A percentile compares a stretch with the other conserved stretches of the same genome.
phyloP scores from a whole-genome alignment of 2,888 invertebrate species.

The Calliphora vomitoria region DNA sequence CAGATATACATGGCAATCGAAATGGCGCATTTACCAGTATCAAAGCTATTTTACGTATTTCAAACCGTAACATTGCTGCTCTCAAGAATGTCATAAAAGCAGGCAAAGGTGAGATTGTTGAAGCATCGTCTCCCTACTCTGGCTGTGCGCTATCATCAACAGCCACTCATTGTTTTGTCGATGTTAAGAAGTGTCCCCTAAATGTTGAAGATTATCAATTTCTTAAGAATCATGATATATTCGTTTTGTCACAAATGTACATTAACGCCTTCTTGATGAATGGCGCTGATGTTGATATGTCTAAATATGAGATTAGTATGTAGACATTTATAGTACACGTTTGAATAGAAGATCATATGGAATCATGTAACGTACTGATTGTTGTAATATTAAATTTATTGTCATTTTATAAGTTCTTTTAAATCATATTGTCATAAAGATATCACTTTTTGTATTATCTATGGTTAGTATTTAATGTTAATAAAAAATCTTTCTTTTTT shows the following conservation, averaged over 20 bases:
- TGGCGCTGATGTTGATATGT: slow-evolving; percentile 80
- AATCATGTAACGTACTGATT: slow-evolving; percentile 41
- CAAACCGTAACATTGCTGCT: slow-evolving; percentile 86
- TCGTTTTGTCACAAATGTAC: slow-evolving; percentile 82
- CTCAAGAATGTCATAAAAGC: slow-evolving; percentile 90
- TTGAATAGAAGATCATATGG: not conserved
- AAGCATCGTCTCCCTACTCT: slow-evolving; percentile 82
- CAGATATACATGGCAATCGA: slow-evolving; percentile 79
- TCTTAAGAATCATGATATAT: slow-evolving; percentile 78
- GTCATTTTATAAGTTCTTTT: slow-evolving; percentile 27
- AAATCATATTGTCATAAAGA: slow-evolving; percentile 20
- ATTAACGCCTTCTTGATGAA: slow-evolving; percentile 83
- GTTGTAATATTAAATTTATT: slow-evolving; percentile 46
- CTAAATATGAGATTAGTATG: slow-evolving; percentile 77
- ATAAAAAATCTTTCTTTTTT: slow-evolving; percentile 26
- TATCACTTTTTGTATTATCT: slow-evolving; percentile 16
- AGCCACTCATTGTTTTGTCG: slow-evolving; percentile 83
- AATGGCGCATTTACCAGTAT: slow-evolving; percentile 86
- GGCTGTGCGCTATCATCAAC: slow-evolving; percentile 69
- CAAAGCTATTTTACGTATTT: slow-evolving; percentile 87
- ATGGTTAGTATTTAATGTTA: slow-evolving; percentile 43
- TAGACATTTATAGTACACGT: slow-evolving; percentile 30
- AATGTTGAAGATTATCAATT: slow-evolving; percentile 77
- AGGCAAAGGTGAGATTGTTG: slow-evolving; percentile 90
- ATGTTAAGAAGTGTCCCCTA: slow-evolving; percentile 80